These are phyloP conservation scores for Marasmarcha lunaedactyla DNA, from an alignment of 2,888 invertebrate genomes.

Conservation along the genomic window DNA sequence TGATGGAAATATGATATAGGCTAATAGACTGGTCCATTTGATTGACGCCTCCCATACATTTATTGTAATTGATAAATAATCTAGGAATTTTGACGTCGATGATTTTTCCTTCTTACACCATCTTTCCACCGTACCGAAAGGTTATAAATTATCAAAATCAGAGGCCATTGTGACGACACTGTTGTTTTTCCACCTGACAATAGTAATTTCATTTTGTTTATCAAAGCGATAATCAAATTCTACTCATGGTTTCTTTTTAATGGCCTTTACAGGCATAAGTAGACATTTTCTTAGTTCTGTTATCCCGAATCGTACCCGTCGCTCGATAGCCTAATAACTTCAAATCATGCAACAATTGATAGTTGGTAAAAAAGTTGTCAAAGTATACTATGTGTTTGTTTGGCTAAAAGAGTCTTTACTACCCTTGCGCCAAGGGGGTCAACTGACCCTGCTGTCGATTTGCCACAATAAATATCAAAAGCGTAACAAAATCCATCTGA, in stretches of 20 bases:
- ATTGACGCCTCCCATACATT: conserved; percentile 9
- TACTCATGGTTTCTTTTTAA: conserved; percentile 19
- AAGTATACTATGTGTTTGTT: conserved; percentile 2
- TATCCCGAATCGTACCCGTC: conserved; percentile 18
- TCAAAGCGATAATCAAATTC: conserved; percentile 20
- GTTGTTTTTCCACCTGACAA: conserved; percentile 21
- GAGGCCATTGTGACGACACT: conserved; percentile 18
- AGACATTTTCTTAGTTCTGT: conserved; percentile 19
- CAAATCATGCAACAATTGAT: not conserved
- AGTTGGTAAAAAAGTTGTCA: conserved; percentile 5
- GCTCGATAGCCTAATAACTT: conserved; percentile 12
- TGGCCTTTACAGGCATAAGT: conserved; percentile 14
- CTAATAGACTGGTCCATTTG: conserved; percentile 8
- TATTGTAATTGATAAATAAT: conserved; percentile 17
- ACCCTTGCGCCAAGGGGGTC: not conserved
- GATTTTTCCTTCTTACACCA: conserved; percentile 14
- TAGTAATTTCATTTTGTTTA: conserved; percentile 16
- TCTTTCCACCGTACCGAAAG: conserved; percentile 18
- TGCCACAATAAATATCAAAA: conserved; percentile 2
- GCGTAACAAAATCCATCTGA: not conserved
- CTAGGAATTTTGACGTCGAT: conserved; percentile 17
- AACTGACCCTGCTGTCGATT: not conserved
- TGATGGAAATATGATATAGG: conserved; percentile 5
- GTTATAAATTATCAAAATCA: conserved; percentile 17
- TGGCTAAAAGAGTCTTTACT: not conserved